Conservation (phyloP, 2,113 vertebrate species). For the Rutilus rutilus region DNA sequence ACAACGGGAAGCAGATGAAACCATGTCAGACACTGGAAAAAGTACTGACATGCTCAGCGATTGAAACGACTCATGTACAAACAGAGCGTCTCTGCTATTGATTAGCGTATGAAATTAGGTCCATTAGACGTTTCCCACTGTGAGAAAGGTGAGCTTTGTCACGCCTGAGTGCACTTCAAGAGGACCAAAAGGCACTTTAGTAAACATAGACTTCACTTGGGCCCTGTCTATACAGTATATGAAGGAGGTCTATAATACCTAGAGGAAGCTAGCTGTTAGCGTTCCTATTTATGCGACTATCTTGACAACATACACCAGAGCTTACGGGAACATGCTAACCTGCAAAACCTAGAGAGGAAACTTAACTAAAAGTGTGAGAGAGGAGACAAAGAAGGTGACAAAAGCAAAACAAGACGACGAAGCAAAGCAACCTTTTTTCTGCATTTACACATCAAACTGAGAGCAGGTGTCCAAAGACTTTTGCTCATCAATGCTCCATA, state of each 20-base stretch:
- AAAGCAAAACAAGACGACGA: constrained; percentile 28
- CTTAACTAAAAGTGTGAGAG: not conserved
- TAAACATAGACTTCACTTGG: not conserved
- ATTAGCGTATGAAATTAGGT: constrained; percentile 47
- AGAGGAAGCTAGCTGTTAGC: not conserved
- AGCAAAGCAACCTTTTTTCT: not conserved
- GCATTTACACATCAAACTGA: constrained; percentile 63
- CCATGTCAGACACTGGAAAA: constrained; percentile 22
- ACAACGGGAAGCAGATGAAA: constrained; percentile 6
- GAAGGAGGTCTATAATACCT: not conserved
- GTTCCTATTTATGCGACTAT: not conserved
- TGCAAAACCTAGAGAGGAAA: not conserved
- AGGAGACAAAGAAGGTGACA: constrained; percentile 5
- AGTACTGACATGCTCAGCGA: constrained; percentile 40
- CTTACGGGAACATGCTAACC: not conserved
- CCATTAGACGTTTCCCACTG: constrained; percentile 32
- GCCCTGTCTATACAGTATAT: not conserved
- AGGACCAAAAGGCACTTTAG: constrained; percentile 13
- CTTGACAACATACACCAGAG: not conserved
- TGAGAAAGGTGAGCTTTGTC: constrained; percentile 42
- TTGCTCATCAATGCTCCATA: constrained; percentile 11
- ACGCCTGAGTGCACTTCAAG: constrained; percentile 31
- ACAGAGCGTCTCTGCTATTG: constrained; percentile 49
- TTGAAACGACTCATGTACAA: constrained; percentile 11
- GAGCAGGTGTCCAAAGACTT: constrained; percentile 48